Evolutionary conservation across 2,113 vertebrate genomes (phyloP), one percentile per base, ranked within the genome.

Genomic region (Elephantulus edwardii): DNA sequence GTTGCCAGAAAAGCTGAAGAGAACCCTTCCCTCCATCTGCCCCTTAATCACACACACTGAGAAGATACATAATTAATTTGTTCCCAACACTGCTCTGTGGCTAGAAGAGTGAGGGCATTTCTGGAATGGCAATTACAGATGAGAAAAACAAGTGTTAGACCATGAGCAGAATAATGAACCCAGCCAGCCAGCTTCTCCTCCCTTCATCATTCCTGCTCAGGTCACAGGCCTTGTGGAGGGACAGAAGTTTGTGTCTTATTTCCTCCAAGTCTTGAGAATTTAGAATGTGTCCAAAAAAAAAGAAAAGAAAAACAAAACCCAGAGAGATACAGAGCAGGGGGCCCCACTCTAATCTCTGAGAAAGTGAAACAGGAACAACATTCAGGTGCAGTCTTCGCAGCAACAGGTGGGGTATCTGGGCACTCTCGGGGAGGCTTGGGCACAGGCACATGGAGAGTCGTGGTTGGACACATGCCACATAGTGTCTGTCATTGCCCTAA

Each of bases 1-100:
- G 88, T 91, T 94, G 85, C 93, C 92, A 95, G 90, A 94, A 97
- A 91, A 93, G 80, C 88, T 89, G 54, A 93, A 97, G 86, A 96
- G 85, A 96, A 97, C 92, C 93, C 95, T 94, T 96, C 88, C 89
- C 83, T 97, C 95, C 95, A 94, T 96, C 94, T 94, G 93, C 77
- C 95, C 95, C 95, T 96, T 97, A 96, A 97, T 97, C 96, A 97
- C 94, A 96, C 96, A 95, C 95, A 96, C 94, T 16, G 6, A 97
- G 94, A 97, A 93, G 95, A 96, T 97, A 95, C 96, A 96, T 97
- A 98, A 98, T 98, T 97, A 97, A 97, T 97, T 97, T 96, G 95
- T 98, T 95, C 96, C 95, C 96, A 97, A 96, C 95, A 95, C 97
- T 96, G 93, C 94, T 97, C 96, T 94, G 95, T 75, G 94, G 93